phyloP scores from a whole-genome alignment of 2,113 vertebrate genomes.

The Addax nasomaculatus region DNA sequence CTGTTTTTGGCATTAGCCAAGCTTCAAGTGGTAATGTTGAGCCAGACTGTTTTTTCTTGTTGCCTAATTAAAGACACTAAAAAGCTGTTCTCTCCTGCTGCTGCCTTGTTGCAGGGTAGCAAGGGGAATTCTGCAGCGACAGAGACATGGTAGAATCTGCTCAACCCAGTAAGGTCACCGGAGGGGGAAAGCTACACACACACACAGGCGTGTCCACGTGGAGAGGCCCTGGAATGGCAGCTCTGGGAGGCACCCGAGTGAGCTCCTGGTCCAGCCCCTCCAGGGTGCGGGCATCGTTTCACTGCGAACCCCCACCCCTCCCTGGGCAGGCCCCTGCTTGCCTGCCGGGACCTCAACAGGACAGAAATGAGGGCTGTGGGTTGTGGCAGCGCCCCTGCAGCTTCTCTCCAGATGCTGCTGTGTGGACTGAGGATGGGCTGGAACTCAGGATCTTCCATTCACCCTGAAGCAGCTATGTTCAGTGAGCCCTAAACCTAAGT shows the following conservation, averaged over 20 bases:
- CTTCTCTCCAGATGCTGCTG: neutral
- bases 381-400: neutral
- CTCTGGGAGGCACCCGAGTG: neutral
- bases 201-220: accelerated
- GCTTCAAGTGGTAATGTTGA: slow-evolving; percentile 31
- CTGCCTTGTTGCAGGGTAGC: neutral
- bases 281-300: neutral
- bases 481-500: neutral
- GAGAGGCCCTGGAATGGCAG: neutral
- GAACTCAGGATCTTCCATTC: neutral
- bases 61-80: slow-evolving; percentile 60
- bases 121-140: neutral
- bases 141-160: neutral
- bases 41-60: slow-evolving; percentile 67
- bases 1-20: neutral
- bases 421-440: neutral
- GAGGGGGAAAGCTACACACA: neutral
- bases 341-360: accelerated
- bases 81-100: slow-evolving; percentile 51
- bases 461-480: neutral
- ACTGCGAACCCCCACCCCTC: neutral
- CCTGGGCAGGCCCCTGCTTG: neutral
- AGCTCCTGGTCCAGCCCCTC: neutral
- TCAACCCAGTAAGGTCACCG: neutral
- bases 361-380: neutral